A percentile compares a stretch with the other conserved stretches of the same genome.
These are phyloP conservation scores for Poeciliopsis gracilis DNA, from an alignment of 2,797 vertebrate species.

Conservation along the genomic window DNA sequence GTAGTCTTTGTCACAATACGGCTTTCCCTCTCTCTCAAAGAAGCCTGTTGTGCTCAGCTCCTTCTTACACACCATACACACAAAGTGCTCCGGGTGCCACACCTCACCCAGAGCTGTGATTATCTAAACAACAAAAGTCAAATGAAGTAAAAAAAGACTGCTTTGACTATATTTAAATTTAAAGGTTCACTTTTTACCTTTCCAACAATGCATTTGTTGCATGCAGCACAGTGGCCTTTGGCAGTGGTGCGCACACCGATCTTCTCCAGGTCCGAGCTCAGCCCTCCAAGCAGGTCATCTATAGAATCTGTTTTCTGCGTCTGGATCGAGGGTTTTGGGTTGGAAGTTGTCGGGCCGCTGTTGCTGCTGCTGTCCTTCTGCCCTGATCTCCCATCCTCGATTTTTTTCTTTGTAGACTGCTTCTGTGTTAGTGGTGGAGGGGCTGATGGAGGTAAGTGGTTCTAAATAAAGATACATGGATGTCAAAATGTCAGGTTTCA, in stretches of 20 bases:
- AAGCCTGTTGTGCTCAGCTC: conserved; percentile 83
- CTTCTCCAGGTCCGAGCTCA: conserved; percentile 87
- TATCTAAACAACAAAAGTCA: conserved; percentile 71
- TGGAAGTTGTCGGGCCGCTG: conserved; percentile 20
- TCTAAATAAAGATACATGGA: conserved; percentile 38
- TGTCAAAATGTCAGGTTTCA: not conserved
- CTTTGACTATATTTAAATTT: not conserved
- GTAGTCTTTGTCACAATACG: conserved; percentile 89
- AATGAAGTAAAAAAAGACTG: not conserved
- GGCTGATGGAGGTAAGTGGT: conserved; percentile 17
- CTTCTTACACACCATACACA: conserved; percentile 80
- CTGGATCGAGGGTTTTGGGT: conserved; percentile 6
- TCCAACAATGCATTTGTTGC: conserved; percentile 86
- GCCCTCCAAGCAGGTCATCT: conserved; percentile 86
- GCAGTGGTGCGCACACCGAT: conserved; percentile 85
- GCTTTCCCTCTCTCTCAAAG: conserved; percentile 85
- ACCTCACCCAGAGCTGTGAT: conserved; percentile 87
- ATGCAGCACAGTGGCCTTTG: conserved; percentile 85
- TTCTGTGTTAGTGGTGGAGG: conserved; percentile 64
- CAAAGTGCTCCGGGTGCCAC: conserved; percentile 94
- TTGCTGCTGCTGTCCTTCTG: conserved; percentile 22
- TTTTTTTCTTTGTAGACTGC: conserved; percentile 48
- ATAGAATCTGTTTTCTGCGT: conserved; percentile 69
- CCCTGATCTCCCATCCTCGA: conserved; percentile 25
- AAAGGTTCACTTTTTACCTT: conserved; percentile 78